Evolutionary conservation across 2,113 vertebrate genomes (phyloP).

Genomic region (Peucedramus taeniatus): DNA sequence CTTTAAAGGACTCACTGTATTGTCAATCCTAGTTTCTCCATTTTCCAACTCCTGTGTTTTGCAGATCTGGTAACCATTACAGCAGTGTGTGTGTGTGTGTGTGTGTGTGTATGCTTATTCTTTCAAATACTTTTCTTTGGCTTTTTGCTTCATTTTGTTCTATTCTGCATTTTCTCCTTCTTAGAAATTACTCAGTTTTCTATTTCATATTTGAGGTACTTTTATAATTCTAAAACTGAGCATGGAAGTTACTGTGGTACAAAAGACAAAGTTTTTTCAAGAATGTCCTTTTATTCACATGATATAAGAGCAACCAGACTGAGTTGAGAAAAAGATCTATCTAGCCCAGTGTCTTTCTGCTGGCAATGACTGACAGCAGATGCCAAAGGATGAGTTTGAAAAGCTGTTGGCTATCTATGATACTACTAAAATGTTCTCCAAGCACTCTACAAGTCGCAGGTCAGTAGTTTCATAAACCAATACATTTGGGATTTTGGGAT

Average conservation of each 20-base stretch:
- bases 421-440: not conserved
- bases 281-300: not conserved
- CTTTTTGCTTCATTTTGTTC: not conserved
- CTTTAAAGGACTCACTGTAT: conserved; percentile 28
- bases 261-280: not conserved
- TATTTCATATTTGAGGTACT: not conserved
- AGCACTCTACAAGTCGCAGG: not conserved
- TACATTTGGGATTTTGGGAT: rapidly evolving
- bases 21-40: conserved; percentile 5
- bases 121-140: not conserved
- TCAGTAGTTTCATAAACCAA: not conserved
- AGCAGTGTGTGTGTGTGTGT: not conserved
- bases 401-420: not conserved
- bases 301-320: not conserved
- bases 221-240: not conserved
- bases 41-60: not conserved
- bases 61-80: not conserved
- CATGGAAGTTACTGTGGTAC: not conserved
- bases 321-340: not conserved
- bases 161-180: not conserved
- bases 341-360: not conserved
- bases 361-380: not conserved
- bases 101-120: not conserved
- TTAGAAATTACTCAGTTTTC: not conserved
- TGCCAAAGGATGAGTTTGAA: not conserved